Evolutionary conservation across 2,113 vertebrate species (phyloP).

Genomic region (Tachysurus vachellii): DNA sequence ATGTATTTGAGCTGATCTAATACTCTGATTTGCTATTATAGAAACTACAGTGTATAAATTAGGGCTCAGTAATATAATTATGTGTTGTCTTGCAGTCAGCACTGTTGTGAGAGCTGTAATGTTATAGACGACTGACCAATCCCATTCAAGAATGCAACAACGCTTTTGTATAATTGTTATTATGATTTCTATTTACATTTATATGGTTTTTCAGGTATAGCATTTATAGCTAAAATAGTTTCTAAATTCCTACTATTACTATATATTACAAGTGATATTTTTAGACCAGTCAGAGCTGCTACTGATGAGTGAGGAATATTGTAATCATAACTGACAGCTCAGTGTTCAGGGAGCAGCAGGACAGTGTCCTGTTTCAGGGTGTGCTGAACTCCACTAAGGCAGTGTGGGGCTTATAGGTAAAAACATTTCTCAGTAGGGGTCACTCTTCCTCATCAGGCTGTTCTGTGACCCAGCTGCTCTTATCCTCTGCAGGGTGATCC

Average conservation of each 20-base stretch:
- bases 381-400: constrained; percentile 11
- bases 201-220: background rate
- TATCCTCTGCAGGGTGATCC: constrained; percentile 18
- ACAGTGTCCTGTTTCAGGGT: constrained; percentile 2
- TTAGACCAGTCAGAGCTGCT: constrained; percentile 22
- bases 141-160: background rate
- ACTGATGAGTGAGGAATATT: background rate
- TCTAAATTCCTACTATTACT: background rate
- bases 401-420: constrained; percentile 26
- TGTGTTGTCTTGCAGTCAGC: background rate
- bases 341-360: constrained; percentile 31
- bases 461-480: constrained; percentile 32
- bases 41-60: background rate
- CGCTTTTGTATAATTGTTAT: background rate
- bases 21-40: background rate
- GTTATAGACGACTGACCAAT: background rate
- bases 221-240: background rate
- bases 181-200: background rate
- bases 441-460: constrained; percentile 35
- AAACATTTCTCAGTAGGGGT: constrained; percentile 29
- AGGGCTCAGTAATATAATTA: background rate
- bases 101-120: background rate
- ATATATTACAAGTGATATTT: constrained; percentile 30
- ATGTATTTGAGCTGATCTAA: background rate
- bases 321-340: constrained; percentile 39